These are phyloP conservation scores for Craniophora ligustri DNA, from an alignment of 2,888 invertebrate species.

Conservation along the genomic window DNA sequence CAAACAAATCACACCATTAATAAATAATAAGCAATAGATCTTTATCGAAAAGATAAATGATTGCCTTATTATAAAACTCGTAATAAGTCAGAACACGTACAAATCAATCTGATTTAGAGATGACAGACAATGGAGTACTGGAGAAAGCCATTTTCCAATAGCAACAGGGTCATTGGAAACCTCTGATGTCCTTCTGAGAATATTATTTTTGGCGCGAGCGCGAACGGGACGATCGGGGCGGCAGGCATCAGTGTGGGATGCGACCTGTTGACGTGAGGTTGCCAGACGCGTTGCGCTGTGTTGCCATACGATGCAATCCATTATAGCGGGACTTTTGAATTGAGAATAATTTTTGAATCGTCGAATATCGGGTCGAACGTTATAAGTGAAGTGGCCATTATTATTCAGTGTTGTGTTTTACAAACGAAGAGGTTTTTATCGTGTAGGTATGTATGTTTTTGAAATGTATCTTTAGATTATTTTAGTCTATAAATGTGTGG, in stretches of 20 bases:
- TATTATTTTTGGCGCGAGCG: constrained; percentile 88
- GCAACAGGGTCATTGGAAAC: constrained; percentile 79
- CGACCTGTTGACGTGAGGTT: constrained; percentile 87
- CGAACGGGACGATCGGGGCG: constrained; percentile 72
- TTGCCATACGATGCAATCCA: constrained; percentile 43
- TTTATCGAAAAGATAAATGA: constrained; percentile 1
- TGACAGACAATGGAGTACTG: constrained; percentile 70
- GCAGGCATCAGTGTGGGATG: constrained; percentile 78
- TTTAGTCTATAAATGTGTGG: no score
- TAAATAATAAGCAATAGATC: not conserved
- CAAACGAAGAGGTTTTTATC: constrained; percentile 24
- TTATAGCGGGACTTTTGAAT: constrained; percentile 71
- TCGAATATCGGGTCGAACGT: constrained; percentile 10
- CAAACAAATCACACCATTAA: no score
- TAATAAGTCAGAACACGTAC: constrained; percentile 43
- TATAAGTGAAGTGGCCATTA: constrained; percentile 31
- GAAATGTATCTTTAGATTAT: not conserved
- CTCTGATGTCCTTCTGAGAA: constrained; percentile 79
- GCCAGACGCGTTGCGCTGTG: constrained; percentile 65
- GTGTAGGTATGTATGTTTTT: constrained; percentile 20
- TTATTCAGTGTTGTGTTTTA: constrained; percentile 36
- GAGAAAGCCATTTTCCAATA: constrained; percentile 83
- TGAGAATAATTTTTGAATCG: constrained; percentile 55
- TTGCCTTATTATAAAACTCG: not conserved
- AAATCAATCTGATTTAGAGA: constrained; percentile 66